phyloP scores from a whole-genome alignment of 2,797 vertebrate genomes.

The Ispidina lecontei region DNA sequence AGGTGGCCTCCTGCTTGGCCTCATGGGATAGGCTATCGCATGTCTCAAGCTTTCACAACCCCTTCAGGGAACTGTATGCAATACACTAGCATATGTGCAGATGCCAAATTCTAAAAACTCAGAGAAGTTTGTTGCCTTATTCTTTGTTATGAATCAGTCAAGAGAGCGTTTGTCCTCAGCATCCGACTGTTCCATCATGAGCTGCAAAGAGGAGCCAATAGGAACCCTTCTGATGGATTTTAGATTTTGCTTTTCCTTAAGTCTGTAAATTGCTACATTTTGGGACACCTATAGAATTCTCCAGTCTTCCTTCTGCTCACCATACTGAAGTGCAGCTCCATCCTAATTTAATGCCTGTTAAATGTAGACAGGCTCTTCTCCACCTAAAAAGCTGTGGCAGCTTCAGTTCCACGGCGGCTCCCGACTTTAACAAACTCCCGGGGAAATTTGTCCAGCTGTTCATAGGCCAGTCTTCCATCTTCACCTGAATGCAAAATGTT shows the following conservation, averaged over 20 bases:
- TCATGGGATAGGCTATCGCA: not conserved
- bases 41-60: conserved; percentile 3
- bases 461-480: conserved; percentile 93
- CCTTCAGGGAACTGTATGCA: conserved; percentile 39
- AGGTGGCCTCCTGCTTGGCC: not conserved
- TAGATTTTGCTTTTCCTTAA: not conserved
- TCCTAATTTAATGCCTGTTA: not conserved
- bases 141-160: not conserved
- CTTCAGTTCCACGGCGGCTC: conserved; percentile 82
- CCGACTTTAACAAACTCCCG: conserved; percentile 85
- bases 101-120: conserved; percentile 47
- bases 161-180: not conserved
- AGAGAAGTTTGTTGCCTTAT: not conserved
- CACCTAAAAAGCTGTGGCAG: conserved; percentile 91
- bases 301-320: not conserved
- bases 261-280: conserved; percentile 12
- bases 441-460: conserved; percentile 91
- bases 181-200: conserved; percentile 21
- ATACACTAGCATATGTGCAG: not conserved
- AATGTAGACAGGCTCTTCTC: not conserved
- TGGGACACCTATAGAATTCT: not conserved
- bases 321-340: conserved; percentile 17
- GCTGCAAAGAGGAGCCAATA: conserved; percentile 2
- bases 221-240: not conserved
- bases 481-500: conserved; percentile 81